Evolutionary conservation across 92 coral and sea anemone genomes (phyloP).

Genomic region (Paramuricea clavata): DNA sequence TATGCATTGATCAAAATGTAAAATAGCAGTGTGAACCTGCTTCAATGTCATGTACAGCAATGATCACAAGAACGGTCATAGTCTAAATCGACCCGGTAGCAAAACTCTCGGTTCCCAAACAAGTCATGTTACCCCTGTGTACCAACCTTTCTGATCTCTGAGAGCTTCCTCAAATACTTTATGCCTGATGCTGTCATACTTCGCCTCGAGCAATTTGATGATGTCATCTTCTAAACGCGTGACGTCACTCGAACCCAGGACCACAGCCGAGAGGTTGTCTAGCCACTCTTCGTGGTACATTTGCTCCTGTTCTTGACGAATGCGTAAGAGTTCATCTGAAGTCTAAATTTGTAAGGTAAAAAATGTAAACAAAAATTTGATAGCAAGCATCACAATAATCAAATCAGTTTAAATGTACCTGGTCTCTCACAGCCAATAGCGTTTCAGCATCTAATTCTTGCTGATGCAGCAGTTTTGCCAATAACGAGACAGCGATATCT

Average conservation of each 20-base stretch:
- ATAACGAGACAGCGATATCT: constrained; percentile 75
- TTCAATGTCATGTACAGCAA: too few species aligned
- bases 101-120: neutral
- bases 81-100: too few species aligned
- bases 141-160: constrained; percentile 80
- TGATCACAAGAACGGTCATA: too few species aligned
- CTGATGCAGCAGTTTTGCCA: constrained; percentile 84
- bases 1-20: too few species aligned
- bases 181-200: constrained; percentile 89
- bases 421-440: constrained; percentile 70
- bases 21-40: too few species aligned
- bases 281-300: constrained; percentile 84
- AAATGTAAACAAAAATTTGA: too few species aligned
- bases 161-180: constrained; percentile 92
- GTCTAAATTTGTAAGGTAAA: constrained; percentile 62
- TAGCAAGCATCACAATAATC: too few species aligned
- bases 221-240: constrained; percentile 92
- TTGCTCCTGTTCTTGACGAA: constrained; percentile 80
- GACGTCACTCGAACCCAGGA: constrained; percentile 92
- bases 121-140: too few species aligned
- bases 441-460: constrained; percentile 88
- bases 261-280: constrained; percentile 87
- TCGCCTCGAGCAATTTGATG: constrained; percentile 89
- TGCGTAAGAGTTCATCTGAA: constrained; percentile 85
- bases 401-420: constrained; percentile 58